These are phyloP conservation scores for Cichladusa arquata DNA, from an alignment of 2,113 vertebrate species.

Conservation along the genomic window DNA sequence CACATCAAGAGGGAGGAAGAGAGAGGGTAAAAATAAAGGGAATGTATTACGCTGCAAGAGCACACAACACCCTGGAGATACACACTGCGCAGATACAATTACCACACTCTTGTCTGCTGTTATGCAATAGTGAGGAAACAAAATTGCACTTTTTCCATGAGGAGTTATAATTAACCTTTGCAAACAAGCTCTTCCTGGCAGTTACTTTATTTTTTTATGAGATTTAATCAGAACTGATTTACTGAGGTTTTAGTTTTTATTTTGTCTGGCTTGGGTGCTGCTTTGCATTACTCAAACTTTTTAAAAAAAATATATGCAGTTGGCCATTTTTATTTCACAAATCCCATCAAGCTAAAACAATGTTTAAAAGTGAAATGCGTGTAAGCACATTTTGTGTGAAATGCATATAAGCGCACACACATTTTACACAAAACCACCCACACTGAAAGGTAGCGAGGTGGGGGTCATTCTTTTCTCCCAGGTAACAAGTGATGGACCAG, in stretches of 20 bases:
- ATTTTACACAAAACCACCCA: background rate
- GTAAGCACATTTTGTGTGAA: background rate
- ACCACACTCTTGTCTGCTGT: background rate
- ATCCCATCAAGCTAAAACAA: background rate
- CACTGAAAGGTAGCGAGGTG: background rate
- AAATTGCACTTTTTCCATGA: constrained; percentile 19
- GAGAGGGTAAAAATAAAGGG: background rate
- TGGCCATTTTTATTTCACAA: background rate
- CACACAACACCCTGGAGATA: background rate
- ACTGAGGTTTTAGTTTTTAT: constrained; percentile 15
- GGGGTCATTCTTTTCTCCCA: background rate
- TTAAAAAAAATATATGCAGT: background rate
- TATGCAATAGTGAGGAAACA: background rate
- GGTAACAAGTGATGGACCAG: background rate
- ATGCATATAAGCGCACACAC: background rate
- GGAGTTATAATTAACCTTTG: constrained; percentile 3
- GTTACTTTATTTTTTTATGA: constrained; percentile 22
- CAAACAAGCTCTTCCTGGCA: constrained; percentile 51
- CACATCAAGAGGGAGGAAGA: background rate
- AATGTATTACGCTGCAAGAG: background rate
- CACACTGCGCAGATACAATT: background rate
- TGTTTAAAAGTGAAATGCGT: background rate
- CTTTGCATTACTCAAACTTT: background rate
- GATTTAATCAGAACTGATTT: constrained; percentile 27
- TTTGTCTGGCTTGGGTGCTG: constrained; percentile 20